Conservation (phyloP, 2,797 vertebrate species). For the Coreius guichenoti region DNA sequence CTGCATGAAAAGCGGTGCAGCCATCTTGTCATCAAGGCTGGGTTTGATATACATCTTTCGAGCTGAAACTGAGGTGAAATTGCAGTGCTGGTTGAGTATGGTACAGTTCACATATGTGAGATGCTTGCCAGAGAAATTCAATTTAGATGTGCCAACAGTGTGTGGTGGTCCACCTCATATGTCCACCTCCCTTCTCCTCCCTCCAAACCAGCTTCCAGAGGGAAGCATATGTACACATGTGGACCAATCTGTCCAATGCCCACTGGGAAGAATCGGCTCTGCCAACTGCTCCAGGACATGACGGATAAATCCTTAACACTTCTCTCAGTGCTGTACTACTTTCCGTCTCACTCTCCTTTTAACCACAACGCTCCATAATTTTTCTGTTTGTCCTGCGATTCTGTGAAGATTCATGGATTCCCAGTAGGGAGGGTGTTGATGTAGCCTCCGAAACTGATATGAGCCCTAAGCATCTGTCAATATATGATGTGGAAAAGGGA, state of each 20-base stretch:
- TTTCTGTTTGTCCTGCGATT: slow-evolving; percentile 19
- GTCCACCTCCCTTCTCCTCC: slow-evolving; percentile 46
- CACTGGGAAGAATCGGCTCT: slow-evolving; percentile 15
- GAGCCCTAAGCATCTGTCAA: slow-evolving; percentile 46
- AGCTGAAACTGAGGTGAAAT: slow-evolving; percentile 44
- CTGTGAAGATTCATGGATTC: not conserved
- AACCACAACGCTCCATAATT: slow-evolving; percentile 10
- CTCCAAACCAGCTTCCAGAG: slow-evolving; percentile 47
- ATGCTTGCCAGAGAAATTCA: slow-evolving; percentile 64
- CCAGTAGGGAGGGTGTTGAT: slow-evolving; percentile 25
- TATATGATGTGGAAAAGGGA: slow-evolving; percentile 40
- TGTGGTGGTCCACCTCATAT: slow-evolving; percentile 40
- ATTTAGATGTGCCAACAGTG: slow-evolving; percentile 63
- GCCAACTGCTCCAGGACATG: slow-evolving; percentile 35
- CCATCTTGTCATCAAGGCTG: slow-evolving; percentile 22
- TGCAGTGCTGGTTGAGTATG: slow-evolving; percentile 29
- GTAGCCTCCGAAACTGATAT: slow-evolving; percentile 51
- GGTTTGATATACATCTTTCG: slow-evolving; percentile 34
- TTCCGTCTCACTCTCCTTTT: slow-evolving; percentile 17
- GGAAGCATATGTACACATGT: slow-evolving; percentile 61
- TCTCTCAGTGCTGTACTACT: slow-evolving; percentile 6
- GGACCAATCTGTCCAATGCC: slow-evolving; percentile 56
- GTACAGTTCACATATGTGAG: slow-evolving; percentile 60
- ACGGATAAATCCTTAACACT: slow-evolving; percentile 33
- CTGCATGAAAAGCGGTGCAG: not conserved